Evolutionary conservation across 2,888 invertebrate species (phyloP), one percentile per base, ranked within the genome.

Genomic region (Drosophila recens): DNA sequence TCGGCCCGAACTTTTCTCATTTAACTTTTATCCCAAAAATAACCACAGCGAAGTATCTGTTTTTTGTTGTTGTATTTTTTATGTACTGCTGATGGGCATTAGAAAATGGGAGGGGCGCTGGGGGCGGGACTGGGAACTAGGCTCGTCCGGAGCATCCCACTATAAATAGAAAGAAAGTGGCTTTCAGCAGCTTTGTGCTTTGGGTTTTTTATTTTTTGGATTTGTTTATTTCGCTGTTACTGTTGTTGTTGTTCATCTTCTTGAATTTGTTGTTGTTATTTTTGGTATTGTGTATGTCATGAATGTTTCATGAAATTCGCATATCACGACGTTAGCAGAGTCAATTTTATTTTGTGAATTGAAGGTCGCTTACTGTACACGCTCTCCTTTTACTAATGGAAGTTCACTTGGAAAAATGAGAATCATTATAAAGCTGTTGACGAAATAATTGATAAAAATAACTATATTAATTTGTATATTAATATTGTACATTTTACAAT

Each of bases 1-100:
- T 43, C 15, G 56, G 62, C 8, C 48, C 49, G 68, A 87, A 87
- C 75, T 89, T 90, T 89, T 90, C 75, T 87, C 81, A 87, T 88
- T 90, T 88, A 89, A 88, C 84, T 87, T 88, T 79, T 69, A 23
- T 66, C 52, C 66, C 56, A 59, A 67, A 72, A 76, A 68, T 67
- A 81, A 63, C 82, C 62, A 49, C 64, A 59, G 42, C 65, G 36
- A 64, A 70, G 52, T 45, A 48, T 64, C 17, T 49, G 51, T 17
- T n/a, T 45, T 40, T 30, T 15, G 42, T 36, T 30, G 27, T 57
- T 27, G 38, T 13, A 38, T 76, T 77, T 79, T 87, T 79, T 79
- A 88, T 86, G 63, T 68, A 82, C 83, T 88, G 84, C 78, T 80
- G 83, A 75, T 80, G 86, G 71, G 62, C 64, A 69, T 68, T 73